Percentiles rank a stretch among this genome's conserved stretches.
phyloP scores from a whole-genome alignment of 2,888 invertebrate species.

The Trachelus iudaicus region DNA sequence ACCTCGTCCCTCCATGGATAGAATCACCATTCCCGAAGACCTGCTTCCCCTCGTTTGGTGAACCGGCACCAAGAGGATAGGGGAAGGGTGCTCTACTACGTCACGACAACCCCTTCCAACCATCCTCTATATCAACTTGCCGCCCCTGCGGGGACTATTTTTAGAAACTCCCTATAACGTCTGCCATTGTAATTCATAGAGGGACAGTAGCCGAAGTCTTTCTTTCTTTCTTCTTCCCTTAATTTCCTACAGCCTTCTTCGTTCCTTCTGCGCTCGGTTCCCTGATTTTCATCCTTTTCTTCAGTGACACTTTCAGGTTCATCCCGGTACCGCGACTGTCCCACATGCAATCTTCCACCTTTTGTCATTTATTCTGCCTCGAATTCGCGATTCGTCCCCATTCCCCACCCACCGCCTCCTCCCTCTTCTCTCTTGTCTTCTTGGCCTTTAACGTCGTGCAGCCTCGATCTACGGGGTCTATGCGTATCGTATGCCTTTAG shows the following conservation, averaged over 20 bases:
- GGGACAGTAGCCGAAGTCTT: background rate
- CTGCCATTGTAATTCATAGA: background rate
- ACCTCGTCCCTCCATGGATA: no score
- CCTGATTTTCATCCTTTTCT: background rate
- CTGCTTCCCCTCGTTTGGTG: background rate
- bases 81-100: background rate
- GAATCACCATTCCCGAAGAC: background rate
- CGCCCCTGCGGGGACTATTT: background rate
- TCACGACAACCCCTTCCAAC: background rate
- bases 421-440: background rate
- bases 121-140: background rate
- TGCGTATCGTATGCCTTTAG: background rate
- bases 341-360: background rate
- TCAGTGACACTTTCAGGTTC: background rate
- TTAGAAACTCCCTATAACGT: background rate
- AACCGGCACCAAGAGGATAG: background rate
- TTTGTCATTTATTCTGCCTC: background rate
- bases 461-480: background rate
- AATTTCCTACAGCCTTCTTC: background rate
- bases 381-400: background rate
- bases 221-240: background rate
- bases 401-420: no score
- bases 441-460: background rate
- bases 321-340: background rate
- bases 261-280: background rate